Evolutionary conservation across 2,888 invertebrate species (phyloP), one percentile per base, ranked within the genome.

Genomic region (Cantharis flavilabris): DNA sequence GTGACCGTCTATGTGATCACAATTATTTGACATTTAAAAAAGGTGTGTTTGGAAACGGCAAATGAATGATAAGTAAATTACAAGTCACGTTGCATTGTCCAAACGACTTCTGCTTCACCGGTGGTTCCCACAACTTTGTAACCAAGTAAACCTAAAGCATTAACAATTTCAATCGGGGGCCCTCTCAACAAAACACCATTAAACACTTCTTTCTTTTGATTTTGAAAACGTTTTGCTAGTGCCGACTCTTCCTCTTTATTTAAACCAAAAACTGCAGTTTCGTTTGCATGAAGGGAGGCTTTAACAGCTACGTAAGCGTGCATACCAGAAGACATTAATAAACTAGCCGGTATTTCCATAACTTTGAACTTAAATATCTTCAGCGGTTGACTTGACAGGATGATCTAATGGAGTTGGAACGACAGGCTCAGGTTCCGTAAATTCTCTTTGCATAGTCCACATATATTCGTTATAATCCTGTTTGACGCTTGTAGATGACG

Each of bases 391-490:
- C 74, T 82, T 83, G 69, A 77, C 72, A 26, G 79, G 79, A 28
- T 81, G 73, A 78, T 87, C 87, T 72, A 80, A 85, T 77, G n/a
- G n/a, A n/a, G 49, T 49, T 49, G 87, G 82, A 72, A 83, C 89
- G 64, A 90, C 90, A 23, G 96, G 96, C 87, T 96, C 96, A 74
- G 95, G 96, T 85, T 95, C 95, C 64, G 93, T 90, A 87, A 96
- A 96, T 84, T 96, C 96, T 88, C 95, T 95, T 90, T 96, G 93
- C 95, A 96, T 95, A 89, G 96, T 97, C 96, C 96, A 96, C 94
- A 96, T 96, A 85, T 96, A 96, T 87, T 96, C 96, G 90, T 95
- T 95, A 86, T 95, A 95, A 87, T 96, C 95, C 88, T 95, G 95
- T 88, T 95, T 95, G 23, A 96, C 94, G 79, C 95, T 93, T 72